These are phyloP conservation scores for Trichogramma pretiosum DNA, from an alignment of 1,140 invertebrate genomes.

Conservation along the genomic window DNA sequence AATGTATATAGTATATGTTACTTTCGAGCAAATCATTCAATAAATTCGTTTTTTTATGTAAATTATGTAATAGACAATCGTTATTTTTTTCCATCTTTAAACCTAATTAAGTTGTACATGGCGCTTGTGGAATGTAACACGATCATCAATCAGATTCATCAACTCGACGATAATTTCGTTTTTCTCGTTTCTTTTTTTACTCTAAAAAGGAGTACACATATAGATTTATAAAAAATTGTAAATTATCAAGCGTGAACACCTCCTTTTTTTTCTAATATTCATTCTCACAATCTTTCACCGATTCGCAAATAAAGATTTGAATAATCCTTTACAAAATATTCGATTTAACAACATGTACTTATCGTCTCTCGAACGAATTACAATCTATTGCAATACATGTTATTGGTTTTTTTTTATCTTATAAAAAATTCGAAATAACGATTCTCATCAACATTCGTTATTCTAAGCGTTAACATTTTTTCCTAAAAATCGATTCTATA, in stretches of 20 bases:
- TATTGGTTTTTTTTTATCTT: no score
- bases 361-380: slow-evolving; percentile 2
- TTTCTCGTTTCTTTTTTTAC: no score
- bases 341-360: slow-evolving; percentile 3
- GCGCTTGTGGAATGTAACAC: slow-evolving; percentile 15
- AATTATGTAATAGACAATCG: no score
- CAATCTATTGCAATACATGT: slow-evolving; percentile 1
- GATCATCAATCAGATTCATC: slow-evolving; percentile 5
- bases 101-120: no score
- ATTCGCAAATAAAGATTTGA: no score
- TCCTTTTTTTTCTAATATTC: not conserved
- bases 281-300: no score
- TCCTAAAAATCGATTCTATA: slow-evolving; percentile 1
- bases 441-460: slow-evolving; percentile 1
- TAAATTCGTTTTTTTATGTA: no score
- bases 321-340: not conserved
- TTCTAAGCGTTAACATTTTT: not conserved
- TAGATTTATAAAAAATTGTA: slow-evolving; percentile 4
- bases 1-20: no score
- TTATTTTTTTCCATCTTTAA: no score
- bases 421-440: slow-evolving; percentile 9
- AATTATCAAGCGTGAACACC: not conserved
- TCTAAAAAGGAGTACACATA: slow-evolving; percentile 9
- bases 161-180: no score
- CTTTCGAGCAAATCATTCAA: no score